Evolutionary conservation across 2,888 invertebrate species (phyloP).

Genomic region (Heteropelma amictum): DNA sequence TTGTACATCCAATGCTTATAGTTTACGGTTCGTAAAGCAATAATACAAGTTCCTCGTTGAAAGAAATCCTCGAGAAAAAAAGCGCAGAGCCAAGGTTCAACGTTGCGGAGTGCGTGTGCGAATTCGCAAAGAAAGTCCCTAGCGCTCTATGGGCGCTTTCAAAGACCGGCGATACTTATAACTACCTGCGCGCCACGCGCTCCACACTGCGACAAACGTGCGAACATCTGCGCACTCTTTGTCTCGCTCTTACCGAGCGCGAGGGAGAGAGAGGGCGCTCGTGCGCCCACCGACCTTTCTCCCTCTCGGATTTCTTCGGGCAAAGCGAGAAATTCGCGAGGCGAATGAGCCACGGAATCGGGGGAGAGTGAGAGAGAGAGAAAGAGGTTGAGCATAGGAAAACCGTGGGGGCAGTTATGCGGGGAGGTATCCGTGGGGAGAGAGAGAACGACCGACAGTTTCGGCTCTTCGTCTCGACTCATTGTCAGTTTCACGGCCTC

Average conservation of each 20-base stretch:
- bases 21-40: too few relatives aligned
- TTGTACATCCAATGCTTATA: too few relatives aligned
- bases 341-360: constrained; percentile 38
- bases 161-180: constrained; percentile 19
- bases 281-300: constrained; percentile 54
- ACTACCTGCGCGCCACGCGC: constrained; percentile 52
- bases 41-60: too few relatives aligned
- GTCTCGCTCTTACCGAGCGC: constrained; percentile 55
- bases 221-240: constrained; percentile 57
- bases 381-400: constrained; percentile 30
- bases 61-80: too few relatives aligned
- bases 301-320: constrained; percentile 53
- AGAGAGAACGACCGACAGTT: constrained; percentile 28
- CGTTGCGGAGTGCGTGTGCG: background rate
- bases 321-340: constrained; percentile 49
- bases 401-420: constrained; percentile 33
- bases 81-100: too few relatives aligned
- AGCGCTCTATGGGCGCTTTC: constrained; percentile 10
- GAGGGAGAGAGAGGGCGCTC: constrained; percentile 9
- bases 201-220: constrained; percentile 37
- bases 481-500: constrained; percentile 55
- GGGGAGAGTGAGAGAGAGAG: constrained; percentile 30
- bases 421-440: constrained; percentile 29
- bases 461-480: constrained; percentile 47
- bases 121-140: background rate